Evolutionary conservation across 2,113 vertebrate species (phyloP).

Genomic region (Burhinus oedicnemus): DNA sequence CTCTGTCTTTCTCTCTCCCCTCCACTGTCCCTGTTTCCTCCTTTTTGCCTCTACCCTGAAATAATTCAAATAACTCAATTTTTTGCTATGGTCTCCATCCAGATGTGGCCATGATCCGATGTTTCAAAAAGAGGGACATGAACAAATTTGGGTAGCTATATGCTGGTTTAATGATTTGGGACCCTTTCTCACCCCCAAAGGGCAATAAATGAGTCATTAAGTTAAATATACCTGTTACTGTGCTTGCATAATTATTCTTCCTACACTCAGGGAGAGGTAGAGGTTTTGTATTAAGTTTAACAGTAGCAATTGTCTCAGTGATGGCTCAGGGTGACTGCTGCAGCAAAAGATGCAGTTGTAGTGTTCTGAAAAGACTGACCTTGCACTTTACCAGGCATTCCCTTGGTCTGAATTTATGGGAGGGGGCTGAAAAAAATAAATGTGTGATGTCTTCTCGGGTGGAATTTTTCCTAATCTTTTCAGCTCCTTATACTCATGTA

Average conservation of each 20-base stretch:
- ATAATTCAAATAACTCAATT: neutral
- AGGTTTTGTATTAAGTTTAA: neutral
- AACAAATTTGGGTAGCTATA: neutral
- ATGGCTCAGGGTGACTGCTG: neutral
- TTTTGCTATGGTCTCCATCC: neutral
- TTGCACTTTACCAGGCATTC: neutral
- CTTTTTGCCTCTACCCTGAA: neutral
- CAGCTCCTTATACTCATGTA: neutral
- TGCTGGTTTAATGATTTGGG: neutral
- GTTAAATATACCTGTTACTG: conserved; percentile 21
- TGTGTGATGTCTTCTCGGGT: neutral
- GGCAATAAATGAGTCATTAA: neutral
- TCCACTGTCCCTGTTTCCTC: neutral
- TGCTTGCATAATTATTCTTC: neutral
- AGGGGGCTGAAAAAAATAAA: neutral
- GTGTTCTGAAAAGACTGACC: neutral
- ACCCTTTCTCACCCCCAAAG: conserved; percentile 4
- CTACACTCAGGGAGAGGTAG: neutral
- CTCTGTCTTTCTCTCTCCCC: neutral
- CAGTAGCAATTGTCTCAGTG: neutral
- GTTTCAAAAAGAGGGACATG: neutral
- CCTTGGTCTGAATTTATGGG: neutral
- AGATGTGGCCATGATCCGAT: neutral
- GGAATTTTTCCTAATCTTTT: conserved; percentile 19
- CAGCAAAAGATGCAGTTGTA: neutral